Base-by-base conservation (phyloP, 2,797 vertebrate species). In the Gallinago solitaria region DNA sequence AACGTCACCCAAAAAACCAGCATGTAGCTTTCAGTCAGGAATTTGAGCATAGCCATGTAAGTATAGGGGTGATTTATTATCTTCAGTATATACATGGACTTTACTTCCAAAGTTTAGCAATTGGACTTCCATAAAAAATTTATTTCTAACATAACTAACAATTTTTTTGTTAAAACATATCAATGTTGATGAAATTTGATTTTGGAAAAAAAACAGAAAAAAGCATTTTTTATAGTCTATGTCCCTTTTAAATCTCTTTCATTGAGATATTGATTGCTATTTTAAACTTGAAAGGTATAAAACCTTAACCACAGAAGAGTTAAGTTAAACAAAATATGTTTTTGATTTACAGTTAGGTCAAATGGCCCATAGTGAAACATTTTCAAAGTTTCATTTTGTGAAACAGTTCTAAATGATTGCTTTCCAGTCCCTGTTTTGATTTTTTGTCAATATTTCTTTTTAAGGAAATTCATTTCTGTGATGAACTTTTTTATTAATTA, bases 161-260 rank as follows among this genome's bases (percentile, higher is more conserved):
- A 2, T 0, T 30, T 65, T 65, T 91, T 74, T n/a, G 7, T 48
- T 41, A 64, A 83, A 83, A n/a, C 2, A 8, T 11, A 9, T 45
- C 51, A 71, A 47, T 54, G 4, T 24, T 64, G 3, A 53, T 78
- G n/a, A 71, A 69, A 70, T 67, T 47, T 6, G 1, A 35, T 71
- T 59, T 53, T 21, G 12, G 33, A 83, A 73, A 37, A 30, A 18
- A 56, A 43, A 4, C 6, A 12, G 2, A 37, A 32, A 79, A 69
- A 19, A 13, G 0, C 1, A 5, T 17, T 9, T 43, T 30, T 54
- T 5, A 32, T 69, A 53, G 10, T 54, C 10, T 63, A 2, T 71
- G 3, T 27, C 5, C 16, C 24, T 87, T 88, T 80, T 60, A 89
- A 14, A 6, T 15, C 9, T 45, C 80, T 77, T 77, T 56, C 3